These are phyloP conservation scores for Cerastis rubricosa DNA, from an alignment of 2,888 invertebrate genomes.

Conservation along the genomic window DNA sequence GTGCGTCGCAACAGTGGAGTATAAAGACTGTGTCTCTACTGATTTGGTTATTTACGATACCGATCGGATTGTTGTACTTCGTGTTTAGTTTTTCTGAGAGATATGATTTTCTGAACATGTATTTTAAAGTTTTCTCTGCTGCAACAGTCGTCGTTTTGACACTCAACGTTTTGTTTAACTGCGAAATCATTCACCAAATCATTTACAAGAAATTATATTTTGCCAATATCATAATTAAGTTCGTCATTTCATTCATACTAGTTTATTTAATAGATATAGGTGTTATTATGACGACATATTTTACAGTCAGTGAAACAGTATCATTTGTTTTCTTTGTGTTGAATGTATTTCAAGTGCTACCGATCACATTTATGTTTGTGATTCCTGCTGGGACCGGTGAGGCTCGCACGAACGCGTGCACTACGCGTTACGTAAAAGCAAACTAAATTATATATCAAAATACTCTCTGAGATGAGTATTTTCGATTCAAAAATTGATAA, in stretches of 20 bases:
- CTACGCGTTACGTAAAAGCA: not conserved
- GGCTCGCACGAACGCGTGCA: not conserved
- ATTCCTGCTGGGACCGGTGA: conserved; percentile 45
- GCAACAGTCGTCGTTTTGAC: conserved; percentile 74
- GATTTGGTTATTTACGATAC: conserved; percentile 73
- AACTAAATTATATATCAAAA: not conserved
- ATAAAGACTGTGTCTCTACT: conserved; percentile 63
- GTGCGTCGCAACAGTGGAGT: conserved; percentile 64
- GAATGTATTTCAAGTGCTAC: conserved; percentile 68
- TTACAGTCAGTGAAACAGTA: conserved; percentile 16
- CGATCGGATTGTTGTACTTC: conserved; percentile 66
- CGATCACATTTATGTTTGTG: conserved; percentile 63
- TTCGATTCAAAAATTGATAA: not conserved
- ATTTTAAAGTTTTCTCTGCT: conserved; percentile 68
- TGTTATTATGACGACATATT: conserved; percentile 65
- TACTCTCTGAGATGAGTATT: not conserved
- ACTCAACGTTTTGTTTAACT: conserved; percentile 74
- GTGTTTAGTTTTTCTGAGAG: not conserved
- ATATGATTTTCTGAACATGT: conserved; percentile 29
- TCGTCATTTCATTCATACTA: conserved; percentile 74
- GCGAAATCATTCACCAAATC: conserved; percentile 74
- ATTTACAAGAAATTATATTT: conserved; percentile 49
- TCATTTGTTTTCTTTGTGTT: conserved; percentile 66
- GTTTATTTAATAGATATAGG: conserved; percentile 77
- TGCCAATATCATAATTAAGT: conserved; percentile 53